Evolutionary conservation across 2,113 vertebrate species (phyloP), one percentile per base, ranked within the genome.

Genomic region (Asarcornis scutulata): DNA sequence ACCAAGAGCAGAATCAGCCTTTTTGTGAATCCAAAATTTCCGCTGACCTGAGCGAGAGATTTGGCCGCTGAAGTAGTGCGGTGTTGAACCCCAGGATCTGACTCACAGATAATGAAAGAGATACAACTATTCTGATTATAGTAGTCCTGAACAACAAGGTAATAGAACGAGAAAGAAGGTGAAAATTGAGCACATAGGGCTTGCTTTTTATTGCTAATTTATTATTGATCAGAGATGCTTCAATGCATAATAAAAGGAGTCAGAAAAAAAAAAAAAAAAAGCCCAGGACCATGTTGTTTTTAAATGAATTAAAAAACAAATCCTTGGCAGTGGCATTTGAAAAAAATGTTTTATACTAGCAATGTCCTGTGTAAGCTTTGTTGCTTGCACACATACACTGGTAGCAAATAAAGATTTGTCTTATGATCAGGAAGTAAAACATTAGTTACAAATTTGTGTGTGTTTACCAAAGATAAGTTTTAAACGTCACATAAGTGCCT

Each of bases 401-500:
- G 94, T 90, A 94, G 84, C 89, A 92, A 84, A 46, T 3, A 13
- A 93, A 40, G 62, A 83, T 50, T 60, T 72, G 40, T 87, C 89
- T 93, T 58, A 59, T 4, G 9, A 94, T 80, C 72, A 93, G 63
- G 88, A 94, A 95, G 89, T 59, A 44, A 86, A 96, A 62, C 53
- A 23, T 67, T 42, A 60, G 23, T 72, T 76, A 20, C 29, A 46
- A 63, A 69, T 82, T 80, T 48, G 38, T 92, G 56, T 74, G 64
- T 88, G 79, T 90, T 97, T 96, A 98, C 96, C 97, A 98, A 98
- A 98, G 95, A 97, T 85, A 83, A 95, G 75, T 98, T 98, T 97
- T 89, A 96, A 97, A 89, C 84, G 93, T 96, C 97, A 97, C 93
- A 69, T 79, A 98, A 98, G 97, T 98, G 98, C 98, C 97, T 98